phyloP scores from a whole-genome alignment of 2,888 invertebrate genomes.

The Scaptodrosophila latifasciaeformis region DNA sequence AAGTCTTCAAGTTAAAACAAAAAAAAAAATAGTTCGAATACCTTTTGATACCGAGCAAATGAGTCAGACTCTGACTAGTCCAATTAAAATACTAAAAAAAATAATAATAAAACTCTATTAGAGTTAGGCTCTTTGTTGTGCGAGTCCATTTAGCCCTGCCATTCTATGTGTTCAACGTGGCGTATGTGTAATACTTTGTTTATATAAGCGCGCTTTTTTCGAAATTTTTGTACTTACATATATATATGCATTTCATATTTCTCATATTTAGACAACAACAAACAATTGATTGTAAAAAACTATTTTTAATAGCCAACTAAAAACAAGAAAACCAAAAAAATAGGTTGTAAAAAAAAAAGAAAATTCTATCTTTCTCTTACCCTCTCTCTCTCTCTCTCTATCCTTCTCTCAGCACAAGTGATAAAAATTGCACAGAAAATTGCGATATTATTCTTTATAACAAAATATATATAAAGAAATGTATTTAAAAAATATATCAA shows the following conservation, averaged over 20 bases:
- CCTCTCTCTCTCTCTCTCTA: not conserved
- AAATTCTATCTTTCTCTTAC: conserved; percentile 1
- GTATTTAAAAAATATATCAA: conserved; percentile 14
- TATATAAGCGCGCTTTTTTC: conserved; percentile 5
- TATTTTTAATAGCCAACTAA: not conserved
- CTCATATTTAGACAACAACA: not conserved
- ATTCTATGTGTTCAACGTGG: too few species aligned
- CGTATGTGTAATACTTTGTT: conserved; percentile 2
- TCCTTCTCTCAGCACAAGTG: not conserved
- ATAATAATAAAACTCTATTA: too few species aligned
- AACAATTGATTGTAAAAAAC: too few species aligned
- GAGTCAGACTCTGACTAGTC: too few species aligned
- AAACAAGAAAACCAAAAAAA: conserved; percentile 25
- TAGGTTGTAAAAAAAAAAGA: conserved; percentile 29
- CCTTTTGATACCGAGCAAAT: not conserved
- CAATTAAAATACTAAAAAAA: too few species aligned
- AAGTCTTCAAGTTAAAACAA: too few species aligned
- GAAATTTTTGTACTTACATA: too few species aligned
- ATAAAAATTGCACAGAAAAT: conserved; percentile 8
- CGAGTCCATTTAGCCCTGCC: too few species aligned
- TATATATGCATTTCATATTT: too few species aligned
- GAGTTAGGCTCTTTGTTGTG: too few species aligned
- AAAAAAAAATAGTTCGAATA: not conserved
- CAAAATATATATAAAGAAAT: conserved; percentile 6
- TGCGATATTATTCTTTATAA: conserved; percentile 1